A percentile compares a stretch with the other conserved stretches of the same genome.
These are phyloP conservation scores for Chroicocephalus ridibundus DNA, from an alignment of 2,113 vertebrate genomes.

Conservation along the genomic window DNA sequence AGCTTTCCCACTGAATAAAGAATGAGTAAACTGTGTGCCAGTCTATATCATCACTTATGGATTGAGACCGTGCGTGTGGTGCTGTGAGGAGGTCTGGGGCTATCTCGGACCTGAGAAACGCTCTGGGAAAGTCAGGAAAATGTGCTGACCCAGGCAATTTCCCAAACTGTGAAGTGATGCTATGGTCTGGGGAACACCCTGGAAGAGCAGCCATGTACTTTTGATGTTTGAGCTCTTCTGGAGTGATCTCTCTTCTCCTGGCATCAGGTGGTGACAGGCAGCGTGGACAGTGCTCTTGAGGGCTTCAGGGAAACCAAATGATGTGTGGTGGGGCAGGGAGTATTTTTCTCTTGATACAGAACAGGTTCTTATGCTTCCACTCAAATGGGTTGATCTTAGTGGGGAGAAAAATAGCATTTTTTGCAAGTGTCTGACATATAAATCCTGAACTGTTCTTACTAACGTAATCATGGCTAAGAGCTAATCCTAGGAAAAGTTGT, in stretches of 20 bases:
- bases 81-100: background rate
- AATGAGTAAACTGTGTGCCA: background rate
- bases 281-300: background rate
- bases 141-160: background rate
- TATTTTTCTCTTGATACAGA: background rate
- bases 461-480: constrained; percentile 20
- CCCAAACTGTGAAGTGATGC: background rate
- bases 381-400: background rate
- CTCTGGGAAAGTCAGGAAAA: background rate
- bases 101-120: background rate
- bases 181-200: background rate
- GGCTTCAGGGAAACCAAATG: background rate
- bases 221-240: background rate
- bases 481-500: constrained; percentile 1
- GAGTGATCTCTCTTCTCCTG: background rate
- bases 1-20: background rate
- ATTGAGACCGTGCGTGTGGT: background rate
- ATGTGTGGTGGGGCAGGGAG: background rate
- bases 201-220: background rate
- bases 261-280: background rate
- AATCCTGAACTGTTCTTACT: constrained; percentile 33
- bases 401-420: background rate
- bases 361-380: background rate
- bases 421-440: background rate
- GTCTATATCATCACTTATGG: background rate